Evolutionary conservation across 2,797 vertebrate genomes (phyloP).

Genomic region (Eurystomus glaucurus): DNA sequence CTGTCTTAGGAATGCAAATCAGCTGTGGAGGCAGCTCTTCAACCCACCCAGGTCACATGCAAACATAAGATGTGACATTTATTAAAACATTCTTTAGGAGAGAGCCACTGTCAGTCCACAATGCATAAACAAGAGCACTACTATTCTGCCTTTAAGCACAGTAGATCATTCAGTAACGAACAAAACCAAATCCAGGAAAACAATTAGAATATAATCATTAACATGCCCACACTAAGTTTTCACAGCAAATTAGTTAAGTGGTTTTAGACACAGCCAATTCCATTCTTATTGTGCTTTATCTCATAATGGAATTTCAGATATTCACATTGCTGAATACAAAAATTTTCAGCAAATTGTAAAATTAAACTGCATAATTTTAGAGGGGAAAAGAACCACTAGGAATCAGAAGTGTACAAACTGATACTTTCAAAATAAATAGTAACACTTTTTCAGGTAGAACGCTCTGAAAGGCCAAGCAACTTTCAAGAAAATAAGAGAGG

Average conservation of each 20-base stretch:
- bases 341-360: not conserved
- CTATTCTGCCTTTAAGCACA: not conserved
- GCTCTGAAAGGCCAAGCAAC: not conserved
- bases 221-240: not conserved
- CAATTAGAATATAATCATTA: not conserved
- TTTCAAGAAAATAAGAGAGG: not conserved
- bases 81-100: not conserved
- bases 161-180: not conserved
- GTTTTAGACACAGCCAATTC: not conserved
- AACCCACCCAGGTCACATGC: not conserved
- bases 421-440: not conserved
- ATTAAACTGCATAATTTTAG: not conserved
- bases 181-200: not conserved
- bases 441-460: not conserved
- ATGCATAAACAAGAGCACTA: not conserved
- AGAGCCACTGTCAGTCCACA: not conserved
- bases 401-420: not conserved
- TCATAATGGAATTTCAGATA: not conserved
- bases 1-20: conserved; percentile 55
- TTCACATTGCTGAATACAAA: not conserved
- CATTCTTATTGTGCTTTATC: not conserved
- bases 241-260: not conserved
- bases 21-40: conserved; percentile 39
- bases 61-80: not conserved
- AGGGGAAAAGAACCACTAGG: not conserved